Percentiles rank a stretch among this genome's conserved stretches.
Conservation (phyloP, 2,888 invertebrate genomes). For the Coelinius sp. region DNA sequence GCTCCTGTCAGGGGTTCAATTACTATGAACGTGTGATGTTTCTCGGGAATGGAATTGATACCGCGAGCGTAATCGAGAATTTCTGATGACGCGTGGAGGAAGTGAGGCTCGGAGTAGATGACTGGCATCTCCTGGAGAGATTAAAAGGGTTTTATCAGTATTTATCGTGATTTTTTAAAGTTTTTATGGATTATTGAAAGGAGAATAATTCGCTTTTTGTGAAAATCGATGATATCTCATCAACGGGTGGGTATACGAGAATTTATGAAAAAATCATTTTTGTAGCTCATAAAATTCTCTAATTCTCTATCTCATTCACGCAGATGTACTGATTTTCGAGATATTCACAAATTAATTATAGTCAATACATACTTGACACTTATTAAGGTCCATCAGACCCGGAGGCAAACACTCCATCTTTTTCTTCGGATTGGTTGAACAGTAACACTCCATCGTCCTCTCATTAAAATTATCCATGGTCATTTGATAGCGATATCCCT, state of each 20-base stretch:
- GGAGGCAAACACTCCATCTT: slow-evolving; percentile 72
- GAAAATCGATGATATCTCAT: too few species aligned
- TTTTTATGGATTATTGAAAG: too few species aligned
- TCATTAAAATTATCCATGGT: slow-evolving; percentile 70
- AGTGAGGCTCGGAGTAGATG: slow-evolving; percentile 78
- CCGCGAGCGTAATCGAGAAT: slow-evolving; percentile 73
- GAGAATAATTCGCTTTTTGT: too few species aligned
- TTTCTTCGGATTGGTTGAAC: slow-evolving; percentile 71
- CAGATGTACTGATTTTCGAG: too few species aligned
- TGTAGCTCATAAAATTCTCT: too few species aligned
- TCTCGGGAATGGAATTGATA: slow-evolving; percentile 71
- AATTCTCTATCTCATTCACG: too few species aligned
- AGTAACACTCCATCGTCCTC: slow-evolving; percentile 73
- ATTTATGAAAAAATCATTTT: too few species aligned
- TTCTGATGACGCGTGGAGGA: slow-evolving; percentile 74
- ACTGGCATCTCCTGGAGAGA: slow-evolving; percentile 75
- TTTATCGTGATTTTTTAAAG: too few species aligned
- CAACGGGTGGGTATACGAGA: too few species aligned
- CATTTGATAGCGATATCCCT: slow-evolving; percentile 72
- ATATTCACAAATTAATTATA: neutral
- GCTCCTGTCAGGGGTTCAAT: slow-evolving; percentile 77
- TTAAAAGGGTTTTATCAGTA: neutral
- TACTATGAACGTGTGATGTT: slow-evolving; percentile 75
- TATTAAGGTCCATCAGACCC: slow-evolving; percentile 73
- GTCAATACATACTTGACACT: slow-evolving; percentile 51